These are phyloP conservation scores for Himalopsyche tibetana DNA, from an alignment of 2,888 invertebrate species.

Conservation along the genomic window DNA sequence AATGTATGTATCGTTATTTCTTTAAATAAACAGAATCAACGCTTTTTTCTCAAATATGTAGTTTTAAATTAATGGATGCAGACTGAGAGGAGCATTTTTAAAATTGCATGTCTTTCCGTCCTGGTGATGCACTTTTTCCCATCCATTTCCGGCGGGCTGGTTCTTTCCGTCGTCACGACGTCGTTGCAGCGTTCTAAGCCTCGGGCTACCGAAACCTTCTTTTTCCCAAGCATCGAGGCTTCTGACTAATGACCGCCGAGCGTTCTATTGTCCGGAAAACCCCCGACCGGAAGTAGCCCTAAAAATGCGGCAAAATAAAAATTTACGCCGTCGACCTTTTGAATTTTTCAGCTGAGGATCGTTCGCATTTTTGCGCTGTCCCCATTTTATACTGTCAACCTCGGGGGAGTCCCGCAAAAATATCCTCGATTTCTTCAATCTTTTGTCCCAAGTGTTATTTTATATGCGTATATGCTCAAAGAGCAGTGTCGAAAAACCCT, in stretches of 20 bases:
- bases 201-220: constrained; percentile 1
- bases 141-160: constrained; percentile 16
- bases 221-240: constrained; percentile 5
- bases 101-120: constrained; percentile 32
- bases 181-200: background rate
- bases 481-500: background rate
- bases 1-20: too few relatives aligned
- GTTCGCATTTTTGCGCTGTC: background rate
- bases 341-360: constrained; percentile 1
- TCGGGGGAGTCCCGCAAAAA: background rate
- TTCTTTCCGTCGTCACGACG: constrained; percentile 4
- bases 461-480: background rate
- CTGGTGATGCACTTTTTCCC: constrained; percentile 29
- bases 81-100: background rate
- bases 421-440: constrained; percentile 12
- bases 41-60: background rate
- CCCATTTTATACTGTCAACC: background rate
- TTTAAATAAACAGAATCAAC: too few relatives aligned
- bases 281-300: constrained; percentile 37
- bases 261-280: constrained; percentile 11
- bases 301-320: constrained; percentile 39
- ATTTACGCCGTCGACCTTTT: background rate
- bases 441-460: constrained; percentile 22
- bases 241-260: constrained; percentile 36
- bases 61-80: constrained; percentile 8